Evolutionary conservation across 2,888 invertebrate genomes (phyloP).

Genomic region (Nomada flava): DNA sequence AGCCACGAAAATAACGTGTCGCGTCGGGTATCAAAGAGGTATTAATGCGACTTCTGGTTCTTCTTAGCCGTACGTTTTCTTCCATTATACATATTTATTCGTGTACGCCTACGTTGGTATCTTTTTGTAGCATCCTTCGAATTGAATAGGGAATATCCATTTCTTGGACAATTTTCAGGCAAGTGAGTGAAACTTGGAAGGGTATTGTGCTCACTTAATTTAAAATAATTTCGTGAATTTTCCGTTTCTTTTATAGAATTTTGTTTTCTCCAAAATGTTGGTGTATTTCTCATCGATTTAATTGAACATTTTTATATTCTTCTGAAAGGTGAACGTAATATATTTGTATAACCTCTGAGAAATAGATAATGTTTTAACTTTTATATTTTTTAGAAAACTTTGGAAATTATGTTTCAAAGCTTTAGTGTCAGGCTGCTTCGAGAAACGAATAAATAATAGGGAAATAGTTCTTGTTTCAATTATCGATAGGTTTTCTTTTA

Average conservation of each 20-base stretch:
- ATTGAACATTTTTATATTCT: too few relatives aligned
- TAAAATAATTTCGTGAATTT: too few relatives aligned
- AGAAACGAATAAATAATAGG: not conserved
- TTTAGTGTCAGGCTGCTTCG: not conserved
- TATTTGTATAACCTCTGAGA: too few relatives aligned
- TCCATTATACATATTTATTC: constrained; percentile 62
- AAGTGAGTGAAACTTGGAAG: not conserved
- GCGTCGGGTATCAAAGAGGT: constrained; percentile 1
- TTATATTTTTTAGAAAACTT: too few relatives aligned
- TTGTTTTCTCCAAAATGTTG: too few relatives aligned
- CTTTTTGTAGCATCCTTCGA: constrained; percentile 31
- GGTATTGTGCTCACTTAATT: not conserved
- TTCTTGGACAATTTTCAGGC: constrained; percentile 28
- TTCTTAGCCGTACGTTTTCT: constrained; percentile 41
- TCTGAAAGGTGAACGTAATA: too few relatives aligned
- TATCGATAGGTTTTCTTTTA: not conserved
- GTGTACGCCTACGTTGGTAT: constrained; percentile 51
- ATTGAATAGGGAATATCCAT: constrained; percentile 58
- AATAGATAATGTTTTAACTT: too few relatives aligned
- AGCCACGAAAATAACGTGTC: not conserved
- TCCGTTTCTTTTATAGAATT: too few relatives aligned
- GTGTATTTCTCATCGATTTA: too few relatives aligned
- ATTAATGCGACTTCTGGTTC: constrained; percentile 38
- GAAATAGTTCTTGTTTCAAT: not conserved
- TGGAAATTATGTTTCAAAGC: not conserved